A percentile compares a stretch with the other conserved stretches of the same genome.
These are phyloP conservation scores for Parasteatoda tepidariorum DNA, from an alignment of 1,140 invertebrate species.

Conservation along the genomic window DNA sequence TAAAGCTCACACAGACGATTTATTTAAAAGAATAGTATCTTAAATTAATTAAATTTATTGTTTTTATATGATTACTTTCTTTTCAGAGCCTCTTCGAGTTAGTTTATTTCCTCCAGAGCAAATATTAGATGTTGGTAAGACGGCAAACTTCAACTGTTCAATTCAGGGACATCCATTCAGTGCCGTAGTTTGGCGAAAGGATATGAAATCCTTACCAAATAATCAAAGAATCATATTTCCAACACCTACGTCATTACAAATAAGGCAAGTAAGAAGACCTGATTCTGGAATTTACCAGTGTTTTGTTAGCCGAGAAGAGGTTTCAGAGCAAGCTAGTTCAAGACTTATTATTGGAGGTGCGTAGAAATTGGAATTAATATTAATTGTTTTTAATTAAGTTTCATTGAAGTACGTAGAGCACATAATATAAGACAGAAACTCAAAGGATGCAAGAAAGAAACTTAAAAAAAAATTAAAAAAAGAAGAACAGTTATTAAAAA, in stretches of 20 bases:
- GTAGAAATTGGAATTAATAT: no score
- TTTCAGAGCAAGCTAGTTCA: slow-evolving; percentile 74
- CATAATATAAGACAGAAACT: no score
- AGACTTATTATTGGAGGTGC: slow-evolving; percentile 69
- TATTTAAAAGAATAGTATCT: no score
- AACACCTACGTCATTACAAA: slow-evolving; percentile 63
- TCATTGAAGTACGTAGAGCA: no score
- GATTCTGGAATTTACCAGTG: slow-evolving; percentile 98
- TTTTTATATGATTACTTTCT: slow-evolving; percentile 8
- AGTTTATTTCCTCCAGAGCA: slow-evolving; percentile 79
- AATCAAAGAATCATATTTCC: slow-evolving; percentile 24
- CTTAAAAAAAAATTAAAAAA: no score
- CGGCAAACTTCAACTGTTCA: slow-evolving; percentile 95
- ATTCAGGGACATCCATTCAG: slow-evolving; percentile 78
- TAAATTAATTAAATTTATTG: no score
- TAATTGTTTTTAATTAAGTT: no score
- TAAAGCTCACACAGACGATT: no score
- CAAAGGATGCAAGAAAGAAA: no score
- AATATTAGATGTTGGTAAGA: slow-evolving; percentile 93
- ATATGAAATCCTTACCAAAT: slow-evolving; percentile 70
- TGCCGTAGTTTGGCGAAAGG: slow-evolving; percentile 70
- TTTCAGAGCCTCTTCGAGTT: slow-evolving; percentile 48
- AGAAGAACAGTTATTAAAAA: no score
- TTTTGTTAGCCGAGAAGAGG: slow-evolving; percentile 92
- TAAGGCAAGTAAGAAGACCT: slow-evolving; percentile 84